Conservation (phyloP, 2,888 invertebrate species). For the Panopea generosa region DNA sequence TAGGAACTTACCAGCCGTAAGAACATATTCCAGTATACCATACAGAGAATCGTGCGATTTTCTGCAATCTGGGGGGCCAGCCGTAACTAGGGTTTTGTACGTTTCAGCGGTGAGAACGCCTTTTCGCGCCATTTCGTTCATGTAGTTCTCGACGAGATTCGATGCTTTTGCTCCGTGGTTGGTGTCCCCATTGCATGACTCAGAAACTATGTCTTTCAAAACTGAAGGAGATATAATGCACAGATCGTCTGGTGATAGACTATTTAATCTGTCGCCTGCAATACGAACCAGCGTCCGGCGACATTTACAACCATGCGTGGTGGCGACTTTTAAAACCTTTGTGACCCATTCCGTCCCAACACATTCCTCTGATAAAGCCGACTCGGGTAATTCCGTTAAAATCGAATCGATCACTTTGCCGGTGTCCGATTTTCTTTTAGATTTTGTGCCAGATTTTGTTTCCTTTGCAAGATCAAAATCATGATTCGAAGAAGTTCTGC, state of each 20-base stretch:
- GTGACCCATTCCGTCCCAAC: slow-evolving; percentile 75
- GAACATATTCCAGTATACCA: slow-evolving; percentile 78
- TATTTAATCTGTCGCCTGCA: slow-evolving; percentile 77
- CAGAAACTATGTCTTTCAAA: slow-evolving; percentile 77
- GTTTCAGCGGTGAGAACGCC: slow-evolving; percentile 80
- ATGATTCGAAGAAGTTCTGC: slow-evolving; percentile 21
- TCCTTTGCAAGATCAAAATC: slow-evolving; percentile 52
- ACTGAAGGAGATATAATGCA: slow-evolving; percentile 79
- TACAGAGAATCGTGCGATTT: slow-evolving; percentile 80
- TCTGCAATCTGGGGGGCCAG: slow-evolving; percentile 76
- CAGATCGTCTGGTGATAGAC: slow-evolving; percentile 77
- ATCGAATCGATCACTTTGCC: slow-evolving; percentile 76
- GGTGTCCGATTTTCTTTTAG: slow-evolving; percentile 62
- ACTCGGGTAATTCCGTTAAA: slow-evolving; percentile 76
- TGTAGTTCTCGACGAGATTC: slow-evolving; percentile 78
- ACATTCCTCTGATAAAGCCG: slow-evolving; percentile 68
- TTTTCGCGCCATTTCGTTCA: slow-evolving; percentile 78
- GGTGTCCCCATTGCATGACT: slow-evolving; percentile 67
- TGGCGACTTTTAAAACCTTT: slow-evolving; percentile 74
- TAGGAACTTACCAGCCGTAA: slow-evolving; percentile 77
- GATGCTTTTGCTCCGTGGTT: slow-evolving; percentile 70
- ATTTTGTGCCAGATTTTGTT: slow-evolving; percentile 41
- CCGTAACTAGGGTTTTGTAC: slow-evolving; percentile 78
- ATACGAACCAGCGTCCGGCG: slow-evolving; percentile 76
- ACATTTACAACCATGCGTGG: slow-evolving; percentile 70